A percentile compares a stretch with the other conserved stretches of the same genome.
These are phyloP conservation scores for Temnothorax nylanderi DNA, from an alignment of 1,140 invertebrate genomes.

Conservation along the genomic window DNA sequence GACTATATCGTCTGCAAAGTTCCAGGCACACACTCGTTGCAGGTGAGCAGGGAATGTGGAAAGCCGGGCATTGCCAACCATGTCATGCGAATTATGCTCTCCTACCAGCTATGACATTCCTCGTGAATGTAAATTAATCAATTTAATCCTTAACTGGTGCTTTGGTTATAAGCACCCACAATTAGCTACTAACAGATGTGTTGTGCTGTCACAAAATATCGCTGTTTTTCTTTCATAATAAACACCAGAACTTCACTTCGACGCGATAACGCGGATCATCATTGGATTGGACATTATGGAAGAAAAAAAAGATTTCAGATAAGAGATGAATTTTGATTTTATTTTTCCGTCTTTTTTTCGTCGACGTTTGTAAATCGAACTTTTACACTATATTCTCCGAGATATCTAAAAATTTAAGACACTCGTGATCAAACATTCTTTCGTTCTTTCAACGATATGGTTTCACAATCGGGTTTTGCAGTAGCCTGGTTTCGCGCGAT, in stretches of 20 bases:
- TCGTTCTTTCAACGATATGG: neutral
- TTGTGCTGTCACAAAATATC: neutral
- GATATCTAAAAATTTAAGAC: constrained; percentile 24
- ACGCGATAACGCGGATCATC: neutral
- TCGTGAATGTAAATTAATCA: constrained; percentile 41
- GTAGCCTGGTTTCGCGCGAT: constrained; percentile 33
- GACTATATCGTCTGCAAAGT: constrained; percentile 49
- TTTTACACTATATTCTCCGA: neutral
- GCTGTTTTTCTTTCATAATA: neutral
- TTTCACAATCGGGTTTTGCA: constrained; percentile 9
- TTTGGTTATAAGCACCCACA: neutral
- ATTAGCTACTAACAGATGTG: neutral
- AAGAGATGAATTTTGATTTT: neutral
- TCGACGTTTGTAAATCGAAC: neutral
- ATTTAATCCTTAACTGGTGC: constrained; percentile 25
- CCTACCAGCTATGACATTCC: constrained; percentile 35
- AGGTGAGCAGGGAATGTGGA: constrained; percentile 26
- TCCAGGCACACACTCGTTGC: constrained; percentile 38
- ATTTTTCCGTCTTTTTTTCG: neutral
- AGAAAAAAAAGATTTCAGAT: neutral
- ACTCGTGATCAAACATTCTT: neutral
- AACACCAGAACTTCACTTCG: neutral
- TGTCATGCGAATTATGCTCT: constrained; percentile 48
- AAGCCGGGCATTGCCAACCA: neutral
- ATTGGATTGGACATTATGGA: neutral